Evolutionary conservation across 2,797 vertebrate genomes (phyloP).

Genomic region (Neopelma chrysocephalum): DNA sequence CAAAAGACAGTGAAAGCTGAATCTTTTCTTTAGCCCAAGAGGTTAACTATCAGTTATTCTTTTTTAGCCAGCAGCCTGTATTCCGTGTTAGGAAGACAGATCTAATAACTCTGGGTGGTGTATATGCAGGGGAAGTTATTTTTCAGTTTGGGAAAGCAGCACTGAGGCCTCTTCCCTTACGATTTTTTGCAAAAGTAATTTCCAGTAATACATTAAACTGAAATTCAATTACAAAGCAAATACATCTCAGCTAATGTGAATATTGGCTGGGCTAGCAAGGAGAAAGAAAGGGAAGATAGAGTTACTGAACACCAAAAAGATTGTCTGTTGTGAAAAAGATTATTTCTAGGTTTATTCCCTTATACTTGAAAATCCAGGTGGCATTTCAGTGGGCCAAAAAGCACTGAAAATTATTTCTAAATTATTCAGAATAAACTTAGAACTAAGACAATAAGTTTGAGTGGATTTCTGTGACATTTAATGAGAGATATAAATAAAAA

Average conservation of each 20-base stretch:
- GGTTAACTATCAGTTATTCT: not conserved
- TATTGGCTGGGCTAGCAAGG: not conserved
- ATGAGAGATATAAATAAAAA: not conserved
- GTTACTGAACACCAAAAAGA: not conserved
- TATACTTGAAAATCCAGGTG: not conserved
- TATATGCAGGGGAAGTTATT: conserved; percentile 7
- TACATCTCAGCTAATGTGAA: conserved; percentile 31
- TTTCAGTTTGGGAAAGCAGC: not conserved
- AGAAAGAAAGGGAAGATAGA: not conserved
- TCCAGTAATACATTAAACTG: conserved; percentile 53
- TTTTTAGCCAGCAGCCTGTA: not conserved
- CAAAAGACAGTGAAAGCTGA: not conserved
- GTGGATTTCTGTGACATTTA: not conserved
- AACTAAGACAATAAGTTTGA: not conserved
- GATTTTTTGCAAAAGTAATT: not conserved
- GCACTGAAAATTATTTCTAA: not conserved
- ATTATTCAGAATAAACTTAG: not conserved
- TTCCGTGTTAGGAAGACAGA: not conserved
- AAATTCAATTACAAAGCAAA: conserved; percentile 60
- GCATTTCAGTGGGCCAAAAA: not conserved
- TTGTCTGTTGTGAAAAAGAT: not conserved
- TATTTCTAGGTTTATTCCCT: not conserved
- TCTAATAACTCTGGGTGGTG: conserved; percentile 3
- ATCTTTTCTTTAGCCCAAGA: not conserved
- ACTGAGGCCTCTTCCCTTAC: not conserved